Evolutionary conservation across 1,140 invertebrate genomes (phyloP).

Genomic region (Vanessa atalanta): DNA sequence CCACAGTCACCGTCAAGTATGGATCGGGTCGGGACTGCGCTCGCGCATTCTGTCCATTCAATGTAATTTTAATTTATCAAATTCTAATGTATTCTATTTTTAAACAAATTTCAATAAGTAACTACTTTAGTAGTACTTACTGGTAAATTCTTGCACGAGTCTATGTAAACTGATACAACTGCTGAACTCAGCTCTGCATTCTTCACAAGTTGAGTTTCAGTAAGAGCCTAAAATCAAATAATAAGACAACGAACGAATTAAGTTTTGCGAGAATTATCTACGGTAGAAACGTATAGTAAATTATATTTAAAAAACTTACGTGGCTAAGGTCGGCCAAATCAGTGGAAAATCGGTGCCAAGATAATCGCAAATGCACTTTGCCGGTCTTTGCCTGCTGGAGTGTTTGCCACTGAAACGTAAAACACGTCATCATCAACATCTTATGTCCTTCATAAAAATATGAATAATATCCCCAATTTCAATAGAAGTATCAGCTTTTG

Average conservation of each 20-base stretch:
- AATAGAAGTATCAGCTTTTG: too few relatives aligned
- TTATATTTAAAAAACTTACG: constrained; percentile 80
- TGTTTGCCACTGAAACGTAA: constrained; percentile 89
- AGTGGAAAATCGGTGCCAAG: constrained; percentile 91
- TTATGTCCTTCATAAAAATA: too few relatives aligned
- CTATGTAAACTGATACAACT: constrained; percentile 91
- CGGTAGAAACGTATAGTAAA: too few relatives aligned
- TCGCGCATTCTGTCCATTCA: constrained; percentile 83
- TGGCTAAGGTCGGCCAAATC: constrained; percentile 87
- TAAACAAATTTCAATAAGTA: too few relatives aligned
- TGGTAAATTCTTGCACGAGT: constrained; percentile 94
- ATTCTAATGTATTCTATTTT: too few relatives aligned
- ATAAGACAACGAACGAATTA: background rate
- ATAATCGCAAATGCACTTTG: constrained; percentile 91
- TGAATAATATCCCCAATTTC: too few relatives aligned
- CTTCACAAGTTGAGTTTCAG: constrained; percentile 88
- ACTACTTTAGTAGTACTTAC: constrained; percentile 81
- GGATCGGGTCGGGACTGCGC: constrained; percentile 88
- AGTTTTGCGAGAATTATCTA: too few relatives aligned
- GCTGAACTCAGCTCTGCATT: constrained; percentile 89
- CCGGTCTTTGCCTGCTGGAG: constrained; percentile 97
- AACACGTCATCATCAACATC: background rate
- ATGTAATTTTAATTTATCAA: background rate
- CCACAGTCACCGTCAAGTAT: constrained; percentile 86
- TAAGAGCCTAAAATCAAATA: constrained; percentile 82